A percentile compares a stretch with the other conserved stretches of the same genome.
phyloP scores from a whole-genome alignment of 1,140 invertebrate genomes.

The Halesus radiatus region DNA sequence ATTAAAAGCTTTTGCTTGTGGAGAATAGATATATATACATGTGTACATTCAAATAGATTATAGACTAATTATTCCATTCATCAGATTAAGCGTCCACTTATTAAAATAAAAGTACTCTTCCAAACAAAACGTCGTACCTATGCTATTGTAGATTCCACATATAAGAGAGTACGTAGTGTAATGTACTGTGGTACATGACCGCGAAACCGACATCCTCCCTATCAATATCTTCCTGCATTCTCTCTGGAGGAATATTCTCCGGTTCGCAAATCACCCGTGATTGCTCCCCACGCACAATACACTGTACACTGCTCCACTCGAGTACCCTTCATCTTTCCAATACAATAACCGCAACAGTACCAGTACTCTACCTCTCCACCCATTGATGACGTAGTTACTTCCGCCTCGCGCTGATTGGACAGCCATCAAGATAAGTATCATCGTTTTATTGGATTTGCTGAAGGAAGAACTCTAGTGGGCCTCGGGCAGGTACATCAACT shows the following conservation, averaged over 20 bases:
- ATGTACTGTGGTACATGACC: too few relatives aligned
- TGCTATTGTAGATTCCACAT: too few relatives aligned
- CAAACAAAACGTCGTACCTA: too few relatives aligned
- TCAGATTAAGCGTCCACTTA: too few relatives aligned
- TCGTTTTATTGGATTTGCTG: constrained; percentile 55
- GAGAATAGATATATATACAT: too few relatives aligned
- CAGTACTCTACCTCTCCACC: neutral
- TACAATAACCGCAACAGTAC: constrained; percentile 47
- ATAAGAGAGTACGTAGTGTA: too few relatives aligned
- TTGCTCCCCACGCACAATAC: constrained; percentile 29
- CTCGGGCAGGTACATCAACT: neutral
- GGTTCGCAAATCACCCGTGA: constrained; percentile 25
- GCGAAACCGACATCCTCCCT: too few relatives aligned
- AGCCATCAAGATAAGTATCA: constrained; percentile 56
- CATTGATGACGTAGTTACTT: constrained; percentile 49
- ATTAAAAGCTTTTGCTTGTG: too few relatives aligned
- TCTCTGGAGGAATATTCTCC: constrained; percentile 26
- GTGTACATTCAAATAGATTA: too few relatives aligned
- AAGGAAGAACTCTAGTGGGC: neutral
- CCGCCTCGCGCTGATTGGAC: constrained; percentile 54
- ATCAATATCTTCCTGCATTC: neutral
- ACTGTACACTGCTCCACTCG: neutral
- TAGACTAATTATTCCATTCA: too few relatives aligned
- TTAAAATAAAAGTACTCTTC: too few relatives aligned
- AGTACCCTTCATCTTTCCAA: constrained; percentile 46